Base-by-base conservation (phyloP, 2,888 invertebrate genomes). In the Rotaria sp. region DNA sequence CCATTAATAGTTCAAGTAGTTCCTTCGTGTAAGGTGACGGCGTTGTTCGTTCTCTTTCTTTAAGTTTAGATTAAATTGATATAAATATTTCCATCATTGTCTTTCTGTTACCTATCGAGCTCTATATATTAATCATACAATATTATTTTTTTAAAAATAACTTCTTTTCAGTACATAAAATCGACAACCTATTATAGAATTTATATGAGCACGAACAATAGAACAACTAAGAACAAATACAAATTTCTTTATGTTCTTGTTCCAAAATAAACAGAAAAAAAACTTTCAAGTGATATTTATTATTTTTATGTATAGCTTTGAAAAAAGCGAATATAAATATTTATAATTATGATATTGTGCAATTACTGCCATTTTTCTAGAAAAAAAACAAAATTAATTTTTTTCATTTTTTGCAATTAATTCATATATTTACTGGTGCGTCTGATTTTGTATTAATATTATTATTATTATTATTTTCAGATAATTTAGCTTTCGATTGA, bases 261-360 rank as follows among this genome's bases (percentile, higher is more conserved):
- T 67, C 26, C 21, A 4, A 35, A 7, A 67, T 35, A 8, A 67
- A 1, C 1, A 13, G 10, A 15, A 2, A 35, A 35, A 35, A 67
- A 8, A 35, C 18, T 35, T 67, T 35, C 11, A 5, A 18, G 35
- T 35, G 5, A 67, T 30, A 26, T 67, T 35, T 67, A 30, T 67
- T 67, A 35, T 67, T 67, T 35, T 13, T 59, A 59, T 30, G 15
- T 59, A 30, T 67, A 67, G 21, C 18, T 1, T 11, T 15, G 30
- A 67, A 35, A 67, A 30, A 67, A 67, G 15, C 35, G 26, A 35
- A 67, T 7, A 67, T 7, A 26, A 35, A 35, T 67, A 35, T 41
- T 80, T n/a, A 80, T 45, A 80, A 45, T 80, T 80, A 80, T 45
- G 80, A 80, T 80, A 80, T 80, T 26, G 45, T 80, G 45, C 80